These are phyloP conservation scores for Choloepus hoffmanni DNA, from an alignment of 2,113 vertebrate species.

Conservation along the genomic window DNA sequence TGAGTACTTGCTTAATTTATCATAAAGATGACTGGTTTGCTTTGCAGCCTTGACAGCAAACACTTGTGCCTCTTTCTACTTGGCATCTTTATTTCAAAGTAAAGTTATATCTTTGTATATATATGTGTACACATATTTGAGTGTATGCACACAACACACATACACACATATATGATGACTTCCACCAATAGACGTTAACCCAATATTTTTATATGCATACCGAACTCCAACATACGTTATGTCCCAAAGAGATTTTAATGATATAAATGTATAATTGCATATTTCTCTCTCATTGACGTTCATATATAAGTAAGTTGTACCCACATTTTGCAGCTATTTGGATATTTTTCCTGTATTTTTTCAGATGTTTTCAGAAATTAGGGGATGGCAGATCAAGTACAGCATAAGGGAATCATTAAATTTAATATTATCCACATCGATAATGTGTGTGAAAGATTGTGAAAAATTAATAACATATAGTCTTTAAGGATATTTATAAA, in stretches of 20 bases:
- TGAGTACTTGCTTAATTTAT: background rate
- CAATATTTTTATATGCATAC: background rate
- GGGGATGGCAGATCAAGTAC: too few relatives aligned
- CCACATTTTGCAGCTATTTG: background rate
- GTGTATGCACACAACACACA: too few relatives aligned
- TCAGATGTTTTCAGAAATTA: background rate
- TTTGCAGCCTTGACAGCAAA: fast-evolving
- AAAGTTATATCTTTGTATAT: background rate
- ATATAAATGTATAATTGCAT: background rate
- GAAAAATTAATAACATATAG: background rate
- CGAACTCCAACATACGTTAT: background rate
- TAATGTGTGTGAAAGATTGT: background rate
- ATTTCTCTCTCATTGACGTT: background rate
- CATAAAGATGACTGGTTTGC: background rate
- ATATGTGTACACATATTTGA: too few relatives aligned
- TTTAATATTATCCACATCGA: background rate
- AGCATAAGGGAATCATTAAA: background rate
- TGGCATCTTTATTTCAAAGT: background rate
- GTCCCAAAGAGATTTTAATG: background rate
- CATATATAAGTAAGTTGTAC: too few relatives aligned
- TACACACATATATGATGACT: too few relatives aligned
- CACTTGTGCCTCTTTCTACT: background rate
- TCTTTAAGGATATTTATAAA: background rate
- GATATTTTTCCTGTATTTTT: background rate
- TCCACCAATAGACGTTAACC: background rate